Evolutionary conservation across 2,888 invertebrate species (phyloP).

Genomic region (Bimastos eiseni): DNA sequence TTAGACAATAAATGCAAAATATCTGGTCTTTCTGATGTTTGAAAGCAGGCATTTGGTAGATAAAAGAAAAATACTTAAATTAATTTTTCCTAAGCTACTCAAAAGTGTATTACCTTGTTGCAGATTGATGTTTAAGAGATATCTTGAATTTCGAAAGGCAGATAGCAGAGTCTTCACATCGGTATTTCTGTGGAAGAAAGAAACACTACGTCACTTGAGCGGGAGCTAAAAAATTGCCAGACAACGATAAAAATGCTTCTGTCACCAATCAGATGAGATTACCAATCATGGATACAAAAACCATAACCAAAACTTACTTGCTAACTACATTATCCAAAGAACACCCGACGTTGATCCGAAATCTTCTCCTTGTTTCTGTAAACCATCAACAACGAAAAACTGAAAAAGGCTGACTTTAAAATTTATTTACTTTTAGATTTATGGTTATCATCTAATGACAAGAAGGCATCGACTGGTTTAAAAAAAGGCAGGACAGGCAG

Average conservation of each 20-base stretch:
- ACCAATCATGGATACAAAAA: not conserved
- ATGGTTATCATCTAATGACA: not conserved
- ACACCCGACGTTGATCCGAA: conserved; percentile 32
- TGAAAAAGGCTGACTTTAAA: not conserved
- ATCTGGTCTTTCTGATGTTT: not conserved
- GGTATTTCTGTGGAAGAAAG: not conserved
- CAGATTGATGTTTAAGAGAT: conserved; percentile 13
- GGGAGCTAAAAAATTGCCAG: not conserved
- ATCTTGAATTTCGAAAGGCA: not conserved
- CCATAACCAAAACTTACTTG: conserved; percentile 20
- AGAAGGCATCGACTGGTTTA: not conserved
- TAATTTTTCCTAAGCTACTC: not conserved
- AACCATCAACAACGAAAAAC: not conserved
- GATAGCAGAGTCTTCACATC: not conserved
- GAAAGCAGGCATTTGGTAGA: not conserved
- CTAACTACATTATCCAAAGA: conserved; percentile 30
- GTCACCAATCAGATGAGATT: not conserved
- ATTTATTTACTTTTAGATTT: not conserved
- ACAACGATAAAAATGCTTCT: not conserved
- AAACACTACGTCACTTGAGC: not conserved
- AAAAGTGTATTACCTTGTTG: not conserved
- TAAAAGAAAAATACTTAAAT: not conserved
- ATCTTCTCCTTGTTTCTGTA: conserved; percentile 55
- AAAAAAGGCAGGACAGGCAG: no score
- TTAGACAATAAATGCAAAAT: not conserved